phyloP scores from a whole-genome alignment of 2,888 invertebrate species.

The Synanthedon myopaeformis region DNA sequence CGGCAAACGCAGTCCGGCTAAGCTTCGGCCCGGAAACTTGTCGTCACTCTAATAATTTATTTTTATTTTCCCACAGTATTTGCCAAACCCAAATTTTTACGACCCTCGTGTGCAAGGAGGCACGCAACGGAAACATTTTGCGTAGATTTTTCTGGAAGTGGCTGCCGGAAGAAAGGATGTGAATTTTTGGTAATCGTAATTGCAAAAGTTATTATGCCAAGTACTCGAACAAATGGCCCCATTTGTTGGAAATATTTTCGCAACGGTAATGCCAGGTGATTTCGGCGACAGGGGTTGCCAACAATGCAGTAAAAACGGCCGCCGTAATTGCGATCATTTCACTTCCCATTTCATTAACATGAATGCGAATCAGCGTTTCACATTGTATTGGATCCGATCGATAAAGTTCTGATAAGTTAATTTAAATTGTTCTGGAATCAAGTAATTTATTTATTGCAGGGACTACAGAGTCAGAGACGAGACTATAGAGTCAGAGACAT shows the following conservation, averaged over 20 bases:
- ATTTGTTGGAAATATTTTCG: slow-evolving; percentile 63
- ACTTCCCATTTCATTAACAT: slow-evolving; percentile 61
- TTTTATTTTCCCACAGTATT: slow-evolving; percentile 10
- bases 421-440: not conserved
- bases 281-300: slow-evolving; percentile 39
- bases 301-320: slow-evolving; percentile 62
- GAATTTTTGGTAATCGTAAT: slow-evolving; percentile 47
- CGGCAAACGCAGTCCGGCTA: not conserved
- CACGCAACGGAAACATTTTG: too few species aligned
- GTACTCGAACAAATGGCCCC: slow-evolving; percentile 52
- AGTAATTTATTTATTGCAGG: slow-evolving; percentile 18
- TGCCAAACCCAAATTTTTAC: not conserved
- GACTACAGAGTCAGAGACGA: too few species aligned
- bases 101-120: not conserved
- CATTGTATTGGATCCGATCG: slow-evolving; percentile 32
- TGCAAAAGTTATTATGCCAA: slow-evolving; percentile 55
- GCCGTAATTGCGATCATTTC: slow-evolving; percentile 60
- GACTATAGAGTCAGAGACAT: too few species aligned
- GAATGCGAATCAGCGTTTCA: slow-evolving; percentile 45
- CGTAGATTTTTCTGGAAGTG: not conserved
- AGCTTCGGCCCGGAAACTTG: slow-evolving; percentile 8
- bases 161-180: slow-evolving; percentile 12
- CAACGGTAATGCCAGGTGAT: slow-evolving; percentile 62
- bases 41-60: slow-evolving; percentile 15
- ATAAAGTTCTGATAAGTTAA: slow-evolving; percentile 13